Evolutionary conservation across 92 coral and sea anemone genomes (phyloP).

Genomic region (Muricea muricata): DNA sequence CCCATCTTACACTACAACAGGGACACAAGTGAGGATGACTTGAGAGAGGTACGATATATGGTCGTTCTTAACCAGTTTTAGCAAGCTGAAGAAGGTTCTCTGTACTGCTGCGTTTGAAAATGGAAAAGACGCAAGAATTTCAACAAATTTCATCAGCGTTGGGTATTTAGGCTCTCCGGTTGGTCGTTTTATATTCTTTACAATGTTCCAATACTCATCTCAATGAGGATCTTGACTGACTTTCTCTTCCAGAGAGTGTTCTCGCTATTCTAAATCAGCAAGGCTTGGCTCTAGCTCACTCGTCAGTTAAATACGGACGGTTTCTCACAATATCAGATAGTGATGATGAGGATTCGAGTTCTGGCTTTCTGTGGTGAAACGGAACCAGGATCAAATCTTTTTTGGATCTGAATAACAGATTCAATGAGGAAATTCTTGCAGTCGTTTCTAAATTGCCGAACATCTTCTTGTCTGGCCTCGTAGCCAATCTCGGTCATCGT

Average conservation of each 20-base stretch:
- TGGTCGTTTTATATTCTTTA: conserved; percentile 6
- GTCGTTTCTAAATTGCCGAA: too few species aligned
- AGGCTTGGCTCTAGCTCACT: too few species aligned
- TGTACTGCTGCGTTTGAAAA: conserved; percentile 6
- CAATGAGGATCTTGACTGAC: too few species aligned
- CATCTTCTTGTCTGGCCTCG: too few species aligned
- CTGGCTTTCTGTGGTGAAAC: background rate
- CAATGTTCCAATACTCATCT: conserved; percentile 1
- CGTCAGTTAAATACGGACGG: conserved; percentile 13
- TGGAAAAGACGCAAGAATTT: conserved; percentile 9
- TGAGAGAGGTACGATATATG: background rate
- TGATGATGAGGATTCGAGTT: conserved; percentile 14
- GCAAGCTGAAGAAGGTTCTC: background rate
- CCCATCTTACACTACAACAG: too few species aligned
- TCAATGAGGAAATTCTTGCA: too few species aligned
- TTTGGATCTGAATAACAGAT: too few species aligned
- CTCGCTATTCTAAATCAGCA: background rate
- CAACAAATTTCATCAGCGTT: conserved; percentile 17
- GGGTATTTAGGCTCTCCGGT: conserved; percentile 26
- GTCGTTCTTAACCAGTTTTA: background rate
- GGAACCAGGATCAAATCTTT: conserved; percentile 18
- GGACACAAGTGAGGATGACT: conserved; percentile 8
- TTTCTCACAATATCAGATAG: conserved; percentile 4
- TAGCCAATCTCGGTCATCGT: too few species aligned
- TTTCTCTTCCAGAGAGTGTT: conserved; percentile 1